Base-by-base conservation (phyloP, 2,888 invertebrate genomes). In the Megalurothrips usitatus region DNA sequence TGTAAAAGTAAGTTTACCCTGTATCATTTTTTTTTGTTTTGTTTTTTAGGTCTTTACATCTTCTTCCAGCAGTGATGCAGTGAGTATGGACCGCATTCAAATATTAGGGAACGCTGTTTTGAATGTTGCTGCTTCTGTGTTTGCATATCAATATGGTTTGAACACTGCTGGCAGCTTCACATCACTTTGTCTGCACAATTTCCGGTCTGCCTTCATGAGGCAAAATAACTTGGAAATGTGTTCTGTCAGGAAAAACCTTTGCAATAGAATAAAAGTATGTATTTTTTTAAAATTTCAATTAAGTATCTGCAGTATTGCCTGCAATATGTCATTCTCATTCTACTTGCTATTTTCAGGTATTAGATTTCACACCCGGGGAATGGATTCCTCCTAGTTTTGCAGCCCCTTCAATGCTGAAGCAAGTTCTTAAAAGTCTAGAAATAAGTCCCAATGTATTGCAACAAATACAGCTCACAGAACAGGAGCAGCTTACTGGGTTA, bases 81-180 rank as follows among this genome's bases (percentile, higher is more conserved):
- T 75, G 26, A 75, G 23, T 26, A 23, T 75, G 68, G 68, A 75
- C 26, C 68, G 26, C 26, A 75, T 75, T 75, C 68, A 75, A 75
- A 26, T 75, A 0, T 26, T 75, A 26, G 68, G 68, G 10, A 75
- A 75, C 26, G 68, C 68, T 10, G n/a, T 75, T 75, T 26, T 75
- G 23, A 23, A 23, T 26, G n/a, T 75, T 23, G 26, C 26, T 26
- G 26, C 26, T 26, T 75, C 68, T 1, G 26, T 23, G 10, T 75
- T 23, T 75, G 68, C 68, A 1, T 75, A 75, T 23, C 6, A 75
- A 26, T 11, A 75, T 75, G 23, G 26, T 26, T 26, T 26, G 26
- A 26, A 75, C 26, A 75, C 0, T 9, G 12, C 12, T 26, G 26
- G 68, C 26, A 75, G 68, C 17, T n/a, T 6, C 68, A 26, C 68